Conservation (phyloP, 2,888 invertebrate genomes). For the Drosophila stalkeri region DNA sequence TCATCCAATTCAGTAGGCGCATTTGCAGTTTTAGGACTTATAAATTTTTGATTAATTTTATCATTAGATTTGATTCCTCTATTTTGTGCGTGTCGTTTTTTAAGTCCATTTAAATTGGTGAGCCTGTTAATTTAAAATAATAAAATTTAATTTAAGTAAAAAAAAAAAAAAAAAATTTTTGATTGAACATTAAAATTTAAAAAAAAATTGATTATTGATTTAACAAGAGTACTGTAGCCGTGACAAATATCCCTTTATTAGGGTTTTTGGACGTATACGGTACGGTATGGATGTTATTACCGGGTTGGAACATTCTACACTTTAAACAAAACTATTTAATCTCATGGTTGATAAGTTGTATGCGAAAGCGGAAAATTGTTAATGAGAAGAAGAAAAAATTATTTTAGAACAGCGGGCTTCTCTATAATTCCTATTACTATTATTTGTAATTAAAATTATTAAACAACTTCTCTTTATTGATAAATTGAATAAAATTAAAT, state of each 20-base stretch:
- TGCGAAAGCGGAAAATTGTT: too few relatives aligned
- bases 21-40: conserved; percentile 31
- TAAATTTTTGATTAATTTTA: conserved; percentile 47
- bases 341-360: too few relatives aligned
- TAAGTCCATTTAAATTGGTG: conserved; percentile 77
- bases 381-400: too few relatives aligned
- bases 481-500: not conserved
- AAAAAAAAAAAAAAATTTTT: not conserved
- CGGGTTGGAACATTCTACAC: too few relatives aligned
- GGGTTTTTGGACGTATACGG: too few relatives aligned
- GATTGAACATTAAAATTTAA: not conserved
- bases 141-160: not conserved
- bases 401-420: not conserved
- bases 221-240: too few relatives aligned
- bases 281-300: too few relatives aligned
- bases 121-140: conserved; percentile 57
- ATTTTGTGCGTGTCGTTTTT: conserved; percentile 55
- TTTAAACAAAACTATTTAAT: too few relatives aligned
- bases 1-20: conserved; percentile 51
- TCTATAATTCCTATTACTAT: not conserved
- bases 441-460: not conserved
- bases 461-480: not conserved
- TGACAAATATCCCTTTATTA: too few relatives aligned
- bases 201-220: not conserved
- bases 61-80: conserved; percentile 44